These are phyloP conservation scores for Pseudoips prasinana DNA, from an alignment of 2,888 invertebrate species.

Conservation along the genomic window DNA sequence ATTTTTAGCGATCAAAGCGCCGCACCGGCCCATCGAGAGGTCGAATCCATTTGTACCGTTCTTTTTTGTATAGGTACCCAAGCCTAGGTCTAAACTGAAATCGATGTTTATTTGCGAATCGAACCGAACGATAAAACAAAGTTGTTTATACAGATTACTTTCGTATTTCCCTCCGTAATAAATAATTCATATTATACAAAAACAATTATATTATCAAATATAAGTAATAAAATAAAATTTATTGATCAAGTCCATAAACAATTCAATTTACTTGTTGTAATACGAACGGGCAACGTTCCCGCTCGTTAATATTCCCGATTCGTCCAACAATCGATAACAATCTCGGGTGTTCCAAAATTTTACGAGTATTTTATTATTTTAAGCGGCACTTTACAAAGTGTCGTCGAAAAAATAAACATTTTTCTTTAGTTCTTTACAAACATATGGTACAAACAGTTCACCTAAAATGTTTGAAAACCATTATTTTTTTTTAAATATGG, in stretches of 20 bases:
- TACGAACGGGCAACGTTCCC: conserved; percentile 20
- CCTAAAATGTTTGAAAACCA: too few species aligned
- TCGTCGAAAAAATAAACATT: conserved; percentile 32
- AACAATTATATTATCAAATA: conserved; percentile 8
- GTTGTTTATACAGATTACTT: too few species aligned
- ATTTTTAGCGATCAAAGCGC: too few species aligned
- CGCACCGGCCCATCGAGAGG: too few species aligned
- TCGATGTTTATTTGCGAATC: too few species aligned
- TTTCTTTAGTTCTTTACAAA: conserved; percentile 25
- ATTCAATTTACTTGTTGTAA: conserved; percentile 35
- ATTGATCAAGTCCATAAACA: conserved; percentile 35
- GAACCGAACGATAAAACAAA: too few species aligned
- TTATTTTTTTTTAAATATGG: too few species aligned
- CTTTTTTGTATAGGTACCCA: too few species aligned
- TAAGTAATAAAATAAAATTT: conserved; percentile 27
- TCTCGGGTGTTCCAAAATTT: conserved; percentile 34
- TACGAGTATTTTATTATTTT: conserved; percentile 38
- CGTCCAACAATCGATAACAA: conserved; percentile 32
- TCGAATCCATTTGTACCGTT: too few species aligned
- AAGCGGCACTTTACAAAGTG: conserved; percentile 40
- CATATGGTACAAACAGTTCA: conserved; percentile 31
- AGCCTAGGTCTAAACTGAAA: too few species aligned
- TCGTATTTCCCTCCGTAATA: too few species aligned
- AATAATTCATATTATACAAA: too few species aligned
- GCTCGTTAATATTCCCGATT: conserved; percentile 34